Evolutionary conservation across 2,797 vertebrate species (phyloP), one percentile per base, ranked within the genome.

Genomic region (Peromyscus nudipes): DNA sequence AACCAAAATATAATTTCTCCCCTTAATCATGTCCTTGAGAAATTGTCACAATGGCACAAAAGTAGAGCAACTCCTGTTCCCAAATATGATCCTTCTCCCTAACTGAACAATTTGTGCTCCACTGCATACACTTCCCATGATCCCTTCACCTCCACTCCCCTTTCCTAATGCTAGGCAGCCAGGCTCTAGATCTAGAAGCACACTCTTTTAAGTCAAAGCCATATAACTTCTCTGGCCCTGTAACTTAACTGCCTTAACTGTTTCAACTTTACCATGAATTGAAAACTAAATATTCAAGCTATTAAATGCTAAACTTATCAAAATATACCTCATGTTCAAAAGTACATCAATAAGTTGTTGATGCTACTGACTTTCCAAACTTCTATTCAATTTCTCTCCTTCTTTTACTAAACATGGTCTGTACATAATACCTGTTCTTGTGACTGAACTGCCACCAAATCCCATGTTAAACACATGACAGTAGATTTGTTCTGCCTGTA

Each of bases 301-400:
- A 19, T 4, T 82, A n/a, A 94, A 60, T 29, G 88, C 12, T 67
- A 84, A 96, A 84, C 67, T 71, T 69, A 82, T 73, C 76, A 52
- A 95, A 97, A 92, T 31, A 80, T 52, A 43, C 89, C 71, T 88
- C 46, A 62, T 88, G 75, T 92, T 94, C 52, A 94, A 92, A 96
- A 81, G 37, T 34, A 88, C 73, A 88, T 57, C 67, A 92, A 8
- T 65, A 86, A 65, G 52, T 43, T 92, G 62, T 37, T 95, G 46
- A 93, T 93, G 0, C 80, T 57, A 1, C 46, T 83, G n/a, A 95
- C 21, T 92, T 89, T 87, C 37, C 55, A 95, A 85, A 13, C 19
- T 76, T 84, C 29, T 77, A 40, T n/a, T 46, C 12, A 88, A 55
- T 94, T 79, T 91, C 69, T 94, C 52, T 94, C n/a, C 31, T 89